Conservation (phyloP, 2,888 invertebrate species). For the Macrosiphum euphorbiae region DNA sequence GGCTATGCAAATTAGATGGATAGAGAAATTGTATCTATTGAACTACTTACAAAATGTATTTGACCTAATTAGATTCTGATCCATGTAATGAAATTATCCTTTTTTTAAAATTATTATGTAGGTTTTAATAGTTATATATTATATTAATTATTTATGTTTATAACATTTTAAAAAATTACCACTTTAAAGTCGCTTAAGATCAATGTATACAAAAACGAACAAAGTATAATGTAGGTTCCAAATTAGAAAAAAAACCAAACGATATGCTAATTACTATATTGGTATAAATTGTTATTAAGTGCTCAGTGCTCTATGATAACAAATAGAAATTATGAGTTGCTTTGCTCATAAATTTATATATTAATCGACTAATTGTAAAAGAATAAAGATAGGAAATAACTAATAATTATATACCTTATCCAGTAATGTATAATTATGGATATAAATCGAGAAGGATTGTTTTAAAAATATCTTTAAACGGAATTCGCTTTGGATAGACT, state of each 20-base stretch:
- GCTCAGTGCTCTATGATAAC: neutral
- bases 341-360: neutral
- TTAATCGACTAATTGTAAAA: neutral
- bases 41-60: neutral
- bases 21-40: neutral
- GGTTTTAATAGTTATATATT: neutral
- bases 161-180: neutral
- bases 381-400: too few relatives aligned
- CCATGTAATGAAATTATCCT: neutral
- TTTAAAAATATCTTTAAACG: neutral
- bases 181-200: neutral
- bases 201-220: neutral
- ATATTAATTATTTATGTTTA: neutral
- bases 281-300: neutral
- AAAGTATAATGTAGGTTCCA: neutral
- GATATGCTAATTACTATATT: neutral
- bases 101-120: neutral
- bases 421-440: too few relatives aligned
- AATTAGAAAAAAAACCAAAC: neutral
- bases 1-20: neutral
- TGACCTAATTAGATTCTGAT: neutral
- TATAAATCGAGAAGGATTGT: neutral
- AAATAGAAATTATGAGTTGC: neutral
- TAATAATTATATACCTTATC: neutral
- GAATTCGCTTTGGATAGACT: neutral